Evolutionary conservation across 2,113 vertebrate genomes (phyloP), one percentile per base, ranked within the genome.

Genomic region (Galemys pyrenaicus): DNA sequence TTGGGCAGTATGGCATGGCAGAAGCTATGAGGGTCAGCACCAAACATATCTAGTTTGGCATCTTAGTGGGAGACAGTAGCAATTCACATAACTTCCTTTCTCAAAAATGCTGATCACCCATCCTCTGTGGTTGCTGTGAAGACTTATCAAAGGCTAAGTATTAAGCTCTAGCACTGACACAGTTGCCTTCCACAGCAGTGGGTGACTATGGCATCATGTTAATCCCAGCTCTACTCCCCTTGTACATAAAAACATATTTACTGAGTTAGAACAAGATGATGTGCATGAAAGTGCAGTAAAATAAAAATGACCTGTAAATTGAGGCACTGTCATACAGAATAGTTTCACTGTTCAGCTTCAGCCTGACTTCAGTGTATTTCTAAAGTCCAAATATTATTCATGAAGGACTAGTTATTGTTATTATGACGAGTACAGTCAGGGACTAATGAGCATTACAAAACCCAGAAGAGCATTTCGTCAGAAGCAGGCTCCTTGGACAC

Each of bases 291-390:
- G 75, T 41, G 7, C 54, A 37, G 58, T 71, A 51, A 56, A 56
- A 68, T 64, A 51, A 71, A 74, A 92, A 17, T 71, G 24, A 71
- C 58, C 39, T 51, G 35, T 20, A 89, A 92, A 91, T 2, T 7
- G 37, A 83, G 13, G 16, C 3, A 10, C 70, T 95, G 67, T 39
- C 24, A 74, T 58, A 87, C 92, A 39, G 88, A 92, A 75, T 60
- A 64, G 19, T 92, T 75, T 93, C 62, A 78, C 15, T 56, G 9
- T 73, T 74, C 54, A 35, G 51, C 68, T 85, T 56, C 64, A 82
- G 11, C 86, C 71, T 84, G 51, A 2, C 44, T n/a, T 67, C 56
- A 32, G 4, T 32, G 12, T 56, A 44, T 54, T 85, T 54, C 79
- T 88, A 2, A 81, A 88, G 28, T 90, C 19, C 35, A 83, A 64